Base-by-base conservation (phyloP, 2,888 invertebrate species). In the Cephonodes hylas region DNA sequence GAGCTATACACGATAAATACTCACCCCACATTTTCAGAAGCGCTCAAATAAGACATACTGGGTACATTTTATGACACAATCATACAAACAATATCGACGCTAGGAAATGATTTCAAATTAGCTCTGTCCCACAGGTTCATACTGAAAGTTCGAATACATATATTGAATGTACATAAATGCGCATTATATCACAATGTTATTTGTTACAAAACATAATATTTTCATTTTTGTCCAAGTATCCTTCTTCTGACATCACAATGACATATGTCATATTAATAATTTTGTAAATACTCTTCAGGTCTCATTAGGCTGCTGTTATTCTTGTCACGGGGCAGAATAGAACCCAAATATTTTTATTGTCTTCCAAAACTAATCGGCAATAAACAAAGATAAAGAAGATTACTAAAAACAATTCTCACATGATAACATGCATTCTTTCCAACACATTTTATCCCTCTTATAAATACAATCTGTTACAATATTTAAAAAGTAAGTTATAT, bases 1-100 rank as follows among this genome's bases (percentile, higher is more conserved):
- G 18, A 13, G 5, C 18, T 5, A 59, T 38, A 3, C 44, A 18
- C 10, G 42, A 8, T 8, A 42, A 48, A 25, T 23, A 79, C 91
- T 86, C 74, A 93, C 93, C 92, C 91, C 81, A 93, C 91, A 89
- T 91, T 93, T 89, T 92, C 93, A 75, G 93, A 84, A 75, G 93
- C 81, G 80, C 93, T 93, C 89, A 93, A 87, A 89, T 86, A 93
- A 84, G 93, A 93, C 93, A 93, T 93, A 80, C 72, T 93, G 88
- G 76, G 79, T 83, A 86, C 92, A 92, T 93, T 88, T 88, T 91
- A 88, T 79, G 84, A 84, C 84, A 81, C 83, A 79, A 72, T 79
- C 71, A 79, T 78, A 81, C 71, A 83, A 84, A 83, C 72, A 81
- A 83, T 75, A 71, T 69, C 76, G 78, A 70, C 79, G 80, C 74